Evolutionary conservation across 1,140 invertebrate genomes (phyloP), one percentile per base, ranked within the genome.

Genomic region (Acromyrmex echinatior): DNA sequence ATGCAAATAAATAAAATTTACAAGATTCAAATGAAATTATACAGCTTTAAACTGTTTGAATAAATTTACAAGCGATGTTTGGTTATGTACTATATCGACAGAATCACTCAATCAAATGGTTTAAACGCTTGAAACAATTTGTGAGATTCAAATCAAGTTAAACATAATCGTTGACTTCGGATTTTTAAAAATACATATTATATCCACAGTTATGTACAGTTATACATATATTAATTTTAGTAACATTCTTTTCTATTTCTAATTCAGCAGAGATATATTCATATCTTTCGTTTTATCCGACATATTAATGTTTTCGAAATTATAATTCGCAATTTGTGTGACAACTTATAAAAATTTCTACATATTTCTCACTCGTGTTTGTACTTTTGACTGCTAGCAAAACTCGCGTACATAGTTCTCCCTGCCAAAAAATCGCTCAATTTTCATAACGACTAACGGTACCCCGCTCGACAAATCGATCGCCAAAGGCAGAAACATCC

Each of bases 401-500:
- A 60, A 21, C 53, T 73, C 65, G 21, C 63, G 4, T n/a, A 39
- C 21, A n/a, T 39, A 53, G 53, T 31, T 71, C 74, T 74, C 12
- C 45, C 80, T 76, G 70, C 70, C 70, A 35, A 76, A 84, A 84
- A 74, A 76, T 84, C 80, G 80, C 28, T 84, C 80, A 84, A 84
- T 84, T 84, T 84, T 84, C 80, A 84, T 84, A 84, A 84, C 80
- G n/a, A 45, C 56, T 62, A 74, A 62, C 80, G 10, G 56, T 84
- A 25, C 28, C n/a, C 39, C 28, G 70, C n/a, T 84, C 80, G 70
- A 84, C 76, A 71, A 79, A 90, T 90, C 89, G 89, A 90, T 90
- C 89, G 88, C 58, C 56, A 45, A 73, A 45, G 78, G 60, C 60
- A 81, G 87, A 68, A 85, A 76, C 70, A 68, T 89, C 74, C 76